Evolutionary conservation across 2,113 vertebrate genomes (phyloP), one percentile per base, ranked within the genome.

Genomic region (Cromileptes altivelis): DNA sequence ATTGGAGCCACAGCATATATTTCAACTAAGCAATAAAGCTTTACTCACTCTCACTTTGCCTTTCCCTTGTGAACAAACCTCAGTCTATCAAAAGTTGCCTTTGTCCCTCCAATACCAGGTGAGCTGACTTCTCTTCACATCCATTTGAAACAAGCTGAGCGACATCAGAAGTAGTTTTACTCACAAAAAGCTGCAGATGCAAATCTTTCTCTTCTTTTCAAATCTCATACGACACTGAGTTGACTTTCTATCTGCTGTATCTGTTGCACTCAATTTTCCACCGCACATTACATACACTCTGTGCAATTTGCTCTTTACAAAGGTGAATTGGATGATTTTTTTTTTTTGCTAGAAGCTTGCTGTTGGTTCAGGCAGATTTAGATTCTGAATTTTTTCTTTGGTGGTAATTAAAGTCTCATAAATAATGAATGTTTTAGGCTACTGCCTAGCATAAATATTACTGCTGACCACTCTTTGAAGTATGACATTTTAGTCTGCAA

Each of bases 141-240:
- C 49, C 12, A 72, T 84, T 84, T 84, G 75, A 69, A 87, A 84
- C 23, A 84, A 56, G 80, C 23, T 42, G 53, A 78, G 70, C 56
- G 27, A 67, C 70, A 70, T 83, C 68, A 86, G 50, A 81, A 19
- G 62, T 27, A 70, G 52, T 86, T 79, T 82, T 69, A 64, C 69
- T 84, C 69, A 65, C 58, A 62, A 53, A 45, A 88, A 83, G 77
- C 58, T 37, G 68, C 55, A 68, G 71, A 90, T 86, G 77, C 37
- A 78, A 82, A 88, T 91, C 71, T 78, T 67, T 77, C 1, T 75
- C 60, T 73, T 74, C 56, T 77, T 62, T 81, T 70, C 60, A 80
- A 75, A 77, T 61, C 57, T 52, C 21, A 55, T 1, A 23, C 15
- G 73, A 50, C 57, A 23, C 57, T 11, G 45, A 18, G 9, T 56